A percentile compares a stretch with the other conserved stretches of the same genome.
These are phyloP conservation scores for Gastrophryne carolinensis DNA, from an alignment of 2,797 vertebrate genomes.

Conservation along the genomic window DNA sequence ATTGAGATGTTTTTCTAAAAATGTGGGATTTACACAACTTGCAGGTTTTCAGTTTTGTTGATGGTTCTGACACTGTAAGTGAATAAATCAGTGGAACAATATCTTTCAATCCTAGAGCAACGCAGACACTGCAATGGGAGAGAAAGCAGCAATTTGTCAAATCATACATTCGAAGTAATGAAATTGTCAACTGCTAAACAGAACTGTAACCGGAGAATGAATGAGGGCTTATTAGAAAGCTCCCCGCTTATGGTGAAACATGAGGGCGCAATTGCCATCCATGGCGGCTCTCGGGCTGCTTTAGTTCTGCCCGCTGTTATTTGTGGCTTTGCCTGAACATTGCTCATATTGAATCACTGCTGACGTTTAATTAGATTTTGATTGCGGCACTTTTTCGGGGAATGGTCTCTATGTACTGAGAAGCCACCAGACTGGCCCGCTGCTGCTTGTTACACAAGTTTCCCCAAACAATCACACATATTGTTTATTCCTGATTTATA, in stretches of 20 bases:
- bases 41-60: not conserved
- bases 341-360: not conserved
- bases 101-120: not conserved
- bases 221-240: slow-evolving; percentile 31
- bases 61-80: not conserved
- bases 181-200: slow-evolving; percentile 43
- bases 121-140: not conserved
- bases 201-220: slow-evolving; percentile 42
- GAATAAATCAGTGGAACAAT: slow-evolving; percentile 4
- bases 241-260: slow-evolving; percentile 29
- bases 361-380: slow-evolving; percentile 27
- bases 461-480: not conserved
- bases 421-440: not conserved
- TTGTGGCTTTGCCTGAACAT: not conserved
- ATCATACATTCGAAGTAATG: slow-evolving; percentile 34
- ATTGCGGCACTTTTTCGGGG: not conserved
- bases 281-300: not conserved
- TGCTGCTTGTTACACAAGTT: not conserved
- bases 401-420: not conserved
- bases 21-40: not conserved
- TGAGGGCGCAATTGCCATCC: slow-evolving; percentile 23
- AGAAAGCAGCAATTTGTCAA: slow-evolving; percentile 34
- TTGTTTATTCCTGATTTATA: not conserved
- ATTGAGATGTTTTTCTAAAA: not conserved
- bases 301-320: slow-evolving; percentile 1